Evolutionary conservation across 2,888 invertebrate genomes (phyloP), one percentile per base, ranked within the genome.

Genomic region (Bembecia ichneumoniformis): DNA sequence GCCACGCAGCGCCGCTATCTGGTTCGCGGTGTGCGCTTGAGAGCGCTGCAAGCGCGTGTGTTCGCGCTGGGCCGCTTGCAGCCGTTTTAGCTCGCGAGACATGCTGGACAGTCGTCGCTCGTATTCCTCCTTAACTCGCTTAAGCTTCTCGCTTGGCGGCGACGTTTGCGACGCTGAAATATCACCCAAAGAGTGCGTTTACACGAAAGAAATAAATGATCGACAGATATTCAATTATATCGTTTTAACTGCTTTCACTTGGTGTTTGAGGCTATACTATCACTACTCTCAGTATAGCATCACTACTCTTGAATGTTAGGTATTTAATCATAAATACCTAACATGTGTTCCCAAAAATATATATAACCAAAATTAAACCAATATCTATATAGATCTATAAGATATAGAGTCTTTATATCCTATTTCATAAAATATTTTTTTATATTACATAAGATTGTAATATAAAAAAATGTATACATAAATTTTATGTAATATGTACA

Each of bases 41-140:
- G 92, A 93, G 60, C 93, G 90, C 60, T 97, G 90, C 59, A 98
- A 88, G 46, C 95, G 91, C 20, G 94, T 90, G 78, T 98, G 97
- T 67, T 98, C 97, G 55, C 93, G 92, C 71, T 96, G 95, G 3
- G 97, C 96, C 0, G 92, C 90, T 70, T 97, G 95, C 58, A 97
- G 82, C 56, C 94, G 90, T 68, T 93, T 92, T 69, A 97, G 80
- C 72, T 98, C 97, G 51, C 92, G 91, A 63, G 96, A 93, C 94
- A 98, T 94, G 17, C 91, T 90, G 11, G 89, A 82, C 48, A 98
- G 84, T 64, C 95, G 96, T 40, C 92, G 90, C 69, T 98, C 97
- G 78, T 96, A 99, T 62, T 98, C 96, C 28, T 95, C 94, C 57
- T 93, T 93, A 48, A 97, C 89, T 68, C 94, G 92, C 66, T 93